Base-by-base conservation (phyloP, 1,140 invertebrate genomes). In the Microplitis demolitor region DNA sequence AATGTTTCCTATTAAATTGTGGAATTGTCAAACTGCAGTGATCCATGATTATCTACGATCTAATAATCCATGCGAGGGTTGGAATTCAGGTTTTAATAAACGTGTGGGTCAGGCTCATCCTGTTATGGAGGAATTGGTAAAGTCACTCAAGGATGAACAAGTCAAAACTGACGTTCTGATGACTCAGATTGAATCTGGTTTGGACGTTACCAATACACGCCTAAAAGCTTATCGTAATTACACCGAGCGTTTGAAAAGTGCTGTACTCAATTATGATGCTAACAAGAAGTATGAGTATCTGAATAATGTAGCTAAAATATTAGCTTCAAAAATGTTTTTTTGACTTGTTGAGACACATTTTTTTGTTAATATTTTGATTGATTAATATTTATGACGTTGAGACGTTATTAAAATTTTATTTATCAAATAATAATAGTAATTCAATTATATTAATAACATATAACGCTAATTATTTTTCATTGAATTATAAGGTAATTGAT, bases 31-130 rank as follows among this genome's bases (percentile, higher is more conserved):
- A 16, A 3, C 4, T 0, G 9, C 13, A 33, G 50, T 60, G 51
- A 9, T 58, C 6, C 33, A 69, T 35, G 31, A 58, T 69, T 5
- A 13, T 4, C 24, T 37, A n/a, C 53, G 67, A 37, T 45, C 67
- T 4, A 69, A 69, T 34, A 69, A 69, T 60, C 16, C 24, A 4
- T 16, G 56, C 4, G 34, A 69, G 39, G 67, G 51, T 39, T 69
- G 67, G 67, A 51, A 69, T 58, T 14, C 24, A 58, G 31, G 53
- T 6, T 69, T 58, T 54, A 39, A 45, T 56, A 16, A 34, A 11
- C 33, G 67, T 14, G 34, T 53, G 13, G 34, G 31, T 39, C 51
- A 31, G 2, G 31, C 24, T 14, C 66, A 58, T 56, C 51, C 35
- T 11, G 13, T 14, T n/a, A n/a, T 54, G 8, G 51, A 14, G 4